phyloP scores from a whole-genome alignment of 2,888 invertebrate species.

The Pachymerium ferrugineum region DNA sequence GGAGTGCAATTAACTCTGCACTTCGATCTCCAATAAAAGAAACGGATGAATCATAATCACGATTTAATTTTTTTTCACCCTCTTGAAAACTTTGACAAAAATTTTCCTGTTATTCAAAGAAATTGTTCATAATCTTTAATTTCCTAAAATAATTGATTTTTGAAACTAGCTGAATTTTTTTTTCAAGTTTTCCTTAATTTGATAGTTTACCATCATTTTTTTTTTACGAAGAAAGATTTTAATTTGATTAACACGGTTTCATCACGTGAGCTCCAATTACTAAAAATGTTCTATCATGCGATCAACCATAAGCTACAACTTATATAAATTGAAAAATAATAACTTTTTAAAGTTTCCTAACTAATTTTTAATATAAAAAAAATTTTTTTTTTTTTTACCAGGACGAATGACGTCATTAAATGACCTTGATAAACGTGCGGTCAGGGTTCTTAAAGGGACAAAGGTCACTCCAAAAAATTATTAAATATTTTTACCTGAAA shows the following conservation, averaged over 20 bases:
- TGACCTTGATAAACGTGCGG: slow-evolving; percentile 5
- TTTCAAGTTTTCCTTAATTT: not conserved
- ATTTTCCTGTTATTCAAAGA: not conserved
- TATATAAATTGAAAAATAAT: no score
- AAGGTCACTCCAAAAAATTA: not conserved
- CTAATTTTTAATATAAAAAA: no score
- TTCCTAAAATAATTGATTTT: no score
- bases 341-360: no score
- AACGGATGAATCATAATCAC: not conserved
- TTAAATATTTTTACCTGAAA: not conserved
- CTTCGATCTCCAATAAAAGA: not conserved
- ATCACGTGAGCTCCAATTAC: not conserved
- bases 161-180: not conserved
- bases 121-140: no score
- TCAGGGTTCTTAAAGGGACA: not conserved
- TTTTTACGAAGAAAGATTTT: not conserved
- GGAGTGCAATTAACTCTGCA: not conserved
- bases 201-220: not conserved
- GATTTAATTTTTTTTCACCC: not conserved
- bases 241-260: not conserved
- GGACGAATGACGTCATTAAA: not conserved
- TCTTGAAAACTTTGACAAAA: not conserved
- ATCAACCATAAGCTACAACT: no score
- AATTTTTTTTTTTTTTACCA: no score
- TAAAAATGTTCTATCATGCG: not conserved